These are phyloP conservation scores for Ectobius pallidus DNA, from an alignment of 2,888 invertebrate species.

Conservation along the genomic window DNA sequence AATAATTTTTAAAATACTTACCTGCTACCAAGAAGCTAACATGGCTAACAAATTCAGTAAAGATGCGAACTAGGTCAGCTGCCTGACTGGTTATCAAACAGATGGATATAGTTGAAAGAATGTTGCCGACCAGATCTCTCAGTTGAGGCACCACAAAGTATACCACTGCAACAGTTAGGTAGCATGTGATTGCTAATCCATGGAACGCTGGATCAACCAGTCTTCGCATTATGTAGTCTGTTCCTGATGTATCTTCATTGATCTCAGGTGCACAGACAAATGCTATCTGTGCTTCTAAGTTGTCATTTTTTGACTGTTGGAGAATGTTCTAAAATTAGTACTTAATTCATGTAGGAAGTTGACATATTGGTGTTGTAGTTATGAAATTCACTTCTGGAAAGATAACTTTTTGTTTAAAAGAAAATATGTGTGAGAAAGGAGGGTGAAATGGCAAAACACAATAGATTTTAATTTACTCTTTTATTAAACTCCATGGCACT, in stretches of 20 bases:
- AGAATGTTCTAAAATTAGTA: no score
- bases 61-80: conserved; percentile 77
- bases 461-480: no score
- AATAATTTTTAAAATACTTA: conserved; percentile 53
- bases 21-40: conserved; percentile 81
- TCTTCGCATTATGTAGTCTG: conserved; percentile 74
- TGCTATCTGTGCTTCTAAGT: conserved; percentile 68
- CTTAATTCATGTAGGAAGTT: no score
- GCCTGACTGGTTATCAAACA: conserved; percentile 79
- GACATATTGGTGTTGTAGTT: no score
- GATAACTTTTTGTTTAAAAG: no score
- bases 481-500: no score
- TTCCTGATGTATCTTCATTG: conserved; percentile 73
- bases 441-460: no score
- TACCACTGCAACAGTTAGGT: conserved; percentile 74
- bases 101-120: conserved; percentile 79
- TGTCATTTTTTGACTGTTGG: no score
- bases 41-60: conserved; percentile 81
- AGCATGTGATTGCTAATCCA: conserved; percentile 71
- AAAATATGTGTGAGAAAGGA: no score
- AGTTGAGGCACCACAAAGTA: conserved; percentile 85
- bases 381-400: no score
- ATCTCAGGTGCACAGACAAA: conserved; percentile 76
- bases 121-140: conserved; percentile 82
- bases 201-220: conserved; percentile 80